Evolutionary conservation across 2,113 vertebrate genomes (phyloP).

Genomic region (Zeus faber): DNA sequence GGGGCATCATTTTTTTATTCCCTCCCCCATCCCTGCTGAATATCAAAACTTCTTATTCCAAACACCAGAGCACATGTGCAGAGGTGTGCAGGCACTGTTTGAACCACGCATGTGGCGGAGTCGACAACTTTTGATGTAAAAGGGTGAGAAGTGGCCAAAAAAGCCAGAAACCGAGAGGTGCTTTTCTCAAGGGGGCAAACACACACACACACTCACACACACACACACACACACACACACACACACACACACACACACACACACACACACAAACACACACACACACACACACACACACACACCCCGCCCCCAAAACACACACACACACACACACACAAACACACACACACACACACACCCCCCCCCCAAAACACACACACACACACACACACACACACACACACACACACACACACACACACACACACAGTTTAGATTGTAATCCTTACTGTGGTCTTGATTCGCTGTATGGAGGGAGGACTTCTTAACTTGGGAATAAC

Average conservation of each 20-base stretch:
- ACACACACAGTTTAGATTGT: background rate
- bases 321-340: background rate
- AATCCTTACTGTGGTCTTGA: no score
- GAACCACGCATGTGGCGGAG: conserved; percentile 22
- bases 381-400: background rate
- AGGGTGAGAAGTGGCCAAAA: conserved; percentile 8
- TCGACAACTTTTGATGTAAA: conserved; percentile 12
- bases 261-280: background rate
- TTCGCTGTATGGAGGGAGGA: no score
- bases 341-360: background rate
- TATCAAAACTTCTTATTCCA: conserved; percentile 49
- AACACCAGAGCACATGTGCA: conserved; percentile 53
- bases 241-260: conserved; percentile 4
- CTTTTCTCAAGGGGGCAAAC: background rate
- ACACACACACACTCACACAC: conserved; percentile 5
- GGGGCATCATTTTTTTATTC: conserved; percentile 36
- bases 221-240: conserved; percentile 2
- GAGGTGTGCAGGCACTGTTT: conserved; percentile 48
- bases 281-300: no score
- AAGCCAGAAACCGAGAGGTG: conserved; percentile 5
- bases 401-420: background rate
- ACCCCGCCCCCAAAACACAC: no score
- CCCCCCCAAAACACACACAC: background rate
- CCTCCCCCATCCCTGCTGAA: conserved; percentile 51
- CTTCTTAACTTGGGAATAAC: no score